phyloP scores from a whole-genome alignment of 2,113 vertebrate species.

The Dromaius novaehollandiae region DNA sequence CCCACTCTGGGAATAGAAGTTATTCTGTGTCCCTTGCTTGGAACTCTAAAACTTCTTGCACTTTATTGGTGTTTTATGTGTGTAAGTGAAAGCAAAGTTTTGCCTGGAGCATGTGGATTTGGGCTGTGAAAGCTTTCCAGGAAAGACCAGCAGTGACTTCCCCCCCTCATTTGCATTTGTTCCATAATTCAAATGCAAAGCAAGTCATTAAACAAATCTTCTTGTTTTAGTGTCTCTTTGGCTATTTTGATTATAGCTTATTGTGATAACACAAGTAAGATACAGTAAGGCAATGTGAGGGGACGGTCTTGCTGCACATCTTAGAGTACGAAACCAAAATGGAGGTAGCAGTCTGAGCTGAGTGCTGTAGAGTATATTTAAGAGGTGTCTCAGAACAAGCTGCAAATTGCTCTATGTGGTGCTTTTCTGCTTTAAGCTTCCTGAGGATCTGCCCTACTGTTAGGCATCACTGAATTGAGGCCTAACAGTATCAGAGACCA shows the following conservation, averaged over 20 bases:
- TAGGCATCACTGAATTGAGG: accelerated
- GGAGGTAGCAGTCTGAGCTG: neutral
- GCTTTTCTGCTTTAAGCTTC: neutral
- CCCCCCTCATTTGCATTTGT: neutral
- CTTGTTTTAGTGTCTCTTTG: neutral
- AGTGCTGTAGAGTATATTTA: neutral
- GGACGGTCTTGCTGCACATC: neutral
- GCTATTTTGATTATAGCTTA: neutral
- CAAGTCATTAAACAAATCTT: neutral
- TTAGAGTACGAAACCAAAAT: neutral
- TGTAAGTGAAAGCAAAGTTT: neutral
- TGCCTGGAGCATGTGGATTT: neutral
- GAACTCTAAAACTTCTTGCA: neutral
- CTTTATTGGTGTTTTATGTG: neutral
- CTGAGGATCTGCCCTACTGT: neutral
- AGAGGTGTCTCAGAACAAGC: neutral
- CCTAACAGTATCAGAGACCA: neutral
- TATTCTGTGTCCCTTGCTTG: neutral
- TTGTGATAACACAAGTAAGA: neutral
- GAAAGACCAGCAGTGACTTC: neutral
- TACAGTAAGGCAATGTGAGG: neutral
- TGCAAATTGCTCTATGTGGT: accelerated
- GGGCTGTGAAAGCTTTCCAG: neutral
- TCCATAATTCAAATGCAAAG: neutral
- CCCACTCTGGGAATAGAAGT: neutral